Base-by-base conservation (phyloP, 1,140 invertebrate genomes). In the Geopemphigus sp. region DNA sequence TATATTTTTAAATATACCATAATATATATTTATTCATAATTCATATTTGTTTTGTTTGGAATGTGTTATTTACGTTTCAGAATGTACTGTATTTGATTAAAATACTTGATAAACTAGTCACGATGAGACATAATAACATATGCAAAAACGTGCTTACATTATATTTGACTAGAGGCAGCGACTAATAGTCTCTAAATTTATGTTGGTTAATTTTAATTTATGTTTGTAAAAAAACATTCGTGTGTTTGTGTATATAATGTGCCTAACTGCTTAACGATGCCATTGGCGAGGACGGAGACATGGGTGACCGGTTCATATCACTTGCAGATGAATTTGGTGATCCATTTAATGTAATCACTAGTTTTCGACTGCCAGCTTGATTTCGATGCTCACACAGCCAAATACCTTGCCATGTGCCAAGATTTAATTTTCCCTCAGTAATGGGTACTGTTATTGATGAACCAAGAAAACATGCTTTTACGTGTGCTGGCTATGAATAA, bases 351-450 rank as follows among this genome's bases (percentile, higher is more conserved):
- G 95, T 97, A 83, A 96, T 92, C 82, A 96, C 92, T 84, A 96
- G 87, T 88, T 96, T 97, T 81, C 95, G 89, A 84, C 94, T 95
- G 81, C 95, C 95, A 83, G 94, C 96, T 85, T 94, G 92, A 87
- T 98, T 95, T 83, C 96, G 90, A 87, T 98, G 96, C 88, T 98
- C 96, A 88, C 96, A 98, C 81, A 98, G 88, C 96, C 96, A 98
- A 82, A 98, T 92, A 78, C 96, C 96, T 88, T 98, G 96, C 96
- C 96, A 98, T 83, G 94, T 96, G 78, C 96, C 96, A 82, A 98
- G 87, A 84, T 95, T 96, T 82, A 98, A 88, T 86, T 96, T 95
- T 74, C 96, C 96, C 84, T 98, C 94, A 81, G 95, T 96, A 84
- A 98, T 96, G 82, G 96, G 96, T 84, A 98, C 95, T 84, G 94